Base-by-base conservation (phyloP, 2,888 invertebrate genomes). In the Tetropium fuscum region DNA sequence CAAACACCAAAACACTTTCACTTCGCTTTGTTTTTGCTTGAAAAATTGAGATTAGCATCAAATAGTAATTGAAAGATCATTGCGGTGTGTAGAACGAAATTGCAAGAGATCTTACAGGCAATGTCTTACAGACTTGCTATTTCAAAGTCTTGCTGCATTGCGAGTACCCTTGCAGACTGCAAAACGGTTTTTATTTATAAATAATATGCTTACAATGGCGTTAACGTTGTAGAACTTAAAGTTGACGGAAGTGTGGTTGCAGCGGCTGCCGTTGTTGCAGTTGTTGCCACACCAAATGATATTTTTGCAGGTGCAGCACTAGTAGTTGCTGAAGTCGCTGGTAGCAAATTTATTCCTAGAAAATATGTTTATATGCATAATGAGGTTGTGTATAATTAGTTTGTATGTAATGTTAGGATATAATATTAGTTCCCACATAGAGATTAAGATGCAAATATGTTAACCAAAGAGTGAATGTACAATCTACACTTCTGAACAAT, bases 261-360 rank as follows among this genome's bases (percentile, higher is more conserved):
- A 20, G 61, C 44, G 53, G 61, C 19, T 34, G 55, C 43, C 45
- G 63, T 59, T 36, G 64, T 13, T 18, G 65, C 40, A 7, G 58
- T 27, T 30, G 61, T 49, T 25, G 59, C 10, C 3, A 47, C 10
- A 22, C 54, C 62, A 44, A 65, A 59, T 15, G 57, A 41, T 36
- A 60, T 55, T 49, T 53, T 63, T 3, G 66, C 43, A 13, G 61
- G 19, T 25, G 78, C 78, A 75, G 5, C 13, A 7, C 6, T 34
- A 8, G 79, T n/a, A 78, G 79, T 8, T 72, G 69, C 13, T 75
- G 58, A 19, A n/a, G 58, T n/a, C 18, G 44, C 15, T 3, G 16
- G 22, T 8, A 53, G 48, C 18, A 60, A 44, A 32, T 43, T 20
- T 30, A 60, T 11, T 18, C 60, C 60, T 60, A 19, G 15, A 45